Evolutionary conservation across 2,888 invertebrate species (phyloP).

Genomic region (Odontomyia ornata): DNA sequence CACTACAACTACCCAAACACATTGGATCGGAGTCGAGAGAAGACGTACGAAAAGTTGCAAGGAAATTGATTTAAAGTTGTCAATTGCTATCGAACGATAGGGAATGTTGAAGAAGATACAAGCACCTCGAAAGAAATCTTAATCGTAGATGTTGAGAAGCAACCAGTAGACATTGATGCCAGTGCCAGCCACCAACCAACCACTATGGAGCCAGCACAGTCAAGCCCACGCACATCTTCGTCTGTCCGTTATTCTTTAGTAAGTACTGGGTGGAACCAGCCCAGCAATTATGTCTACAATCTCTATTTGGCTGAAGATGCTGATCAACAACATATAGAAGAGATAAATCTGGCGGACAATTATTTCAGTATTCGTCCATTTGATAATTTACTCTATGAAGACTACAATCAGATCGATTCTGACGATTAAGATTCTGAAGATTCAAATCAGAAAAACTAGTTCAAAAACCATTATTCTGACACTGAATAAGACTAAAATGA

Average conservation of each 20-base stretch:
- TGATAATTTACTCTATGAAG: constrained; percentile 59
- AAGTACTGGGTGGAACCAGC: constrained; percentile 50
- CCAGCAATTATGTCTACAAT: constrained; percentile 69
- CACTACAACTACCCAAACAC: constrained; percentile 63
- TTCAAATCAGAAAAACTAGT: constrained; percentile 82
- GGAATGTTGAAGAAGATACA: constrained; percentile 52
- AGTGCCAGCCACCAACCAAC: not conserved
- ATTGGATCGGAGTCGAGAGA: constrained; percentile 64
- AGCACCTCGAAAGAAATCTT: constrained; percentile 61
- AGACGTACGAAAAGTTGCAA: constrained; percentile 64
- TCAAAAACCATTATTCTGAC: constrained; percentile 82
- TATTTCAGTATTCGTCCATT: constrained; percentile 58
- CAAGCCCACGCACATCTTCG: not conserved
- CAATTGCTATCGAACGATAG: constrained; percentile 67
- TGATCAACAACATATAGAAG: constrained; percentile 61
- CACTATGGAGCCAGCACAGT: not conserved
- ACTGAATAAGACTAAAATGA: constrained; percentile 66
- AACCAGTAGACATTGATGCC: constrained; percentile 47
- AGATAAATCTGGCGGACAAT: constrained; percentile 57
- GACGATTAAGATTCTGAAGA: constrained; percentile 72
- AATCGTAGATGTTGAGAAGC: constrained; percentile 69
- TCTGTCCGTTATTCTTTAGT: not conserved
- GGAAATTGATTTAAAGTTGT: constrained; percentile 70
- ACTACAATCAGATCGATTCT: constrained; percentile 57
- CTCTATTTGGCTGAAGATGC: constrained; percentile 68